Base-by-base conservation (phyloP, 2,113 vertebrate genomes). In the Aix galericulata region DNA sequence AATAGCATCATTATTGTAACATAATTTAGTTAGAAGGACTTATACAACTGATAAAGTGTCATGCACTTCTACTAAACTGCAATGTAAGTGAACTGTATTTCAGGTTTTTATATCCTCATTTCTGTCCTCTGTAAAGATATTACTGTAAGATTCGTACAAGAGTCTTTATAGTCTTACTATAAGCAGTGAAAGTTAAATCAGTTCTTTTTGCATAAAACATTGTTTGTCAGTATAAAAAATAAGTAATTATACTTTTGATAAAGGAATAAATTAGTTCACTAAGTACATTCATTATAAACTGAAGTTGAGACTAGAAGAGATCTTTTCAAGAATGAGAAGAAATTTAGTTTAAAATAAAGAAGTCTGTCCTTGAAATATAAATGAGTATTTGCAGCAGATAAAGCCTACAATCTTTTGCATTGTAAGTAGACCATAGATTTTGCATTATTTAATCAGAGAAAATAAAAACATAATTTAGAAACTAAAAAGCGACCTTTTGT, bases 1-100 rank as follows among this genome's bases (percentile, higher is more conserved):
- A 97, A 98, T 97, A 88, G 88, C 89, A 86, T 88, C 94, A 89
- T 97, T 96, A 92, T 15, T 73, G 91, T 82, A 97, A 94, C 93
- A 81, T 94, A 97, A 97, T 97, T 97, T 97, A 96, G 79, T 97
- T 92, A 97, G 95, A 94, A 96, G 74, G 94, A 96, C 89, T 96
- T 96, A 88, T 58, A 91, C 94, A 97, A 94, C 94, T 93, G 95
- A 96, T 94, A 96, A 89, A 89, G 93, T 96, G 94, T 96, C 95
- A 94, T 86, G 94, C 89, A 93, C 88, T 97, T 96, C 62, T 95
- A 91, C 96, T 98, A 96, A 97, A 94, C 36, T 52, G 93, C 96
- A 93, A 13, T 93, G 85, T 84, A 96, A 97, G 91, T 96, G 96
- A 97, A 96, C 88, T 94, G 76, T 97, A 94, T 96, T 97, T 98